Conservation (phyloP, 2,888 invertebrate genomes). For the Galerucella pusilla region DNA sequence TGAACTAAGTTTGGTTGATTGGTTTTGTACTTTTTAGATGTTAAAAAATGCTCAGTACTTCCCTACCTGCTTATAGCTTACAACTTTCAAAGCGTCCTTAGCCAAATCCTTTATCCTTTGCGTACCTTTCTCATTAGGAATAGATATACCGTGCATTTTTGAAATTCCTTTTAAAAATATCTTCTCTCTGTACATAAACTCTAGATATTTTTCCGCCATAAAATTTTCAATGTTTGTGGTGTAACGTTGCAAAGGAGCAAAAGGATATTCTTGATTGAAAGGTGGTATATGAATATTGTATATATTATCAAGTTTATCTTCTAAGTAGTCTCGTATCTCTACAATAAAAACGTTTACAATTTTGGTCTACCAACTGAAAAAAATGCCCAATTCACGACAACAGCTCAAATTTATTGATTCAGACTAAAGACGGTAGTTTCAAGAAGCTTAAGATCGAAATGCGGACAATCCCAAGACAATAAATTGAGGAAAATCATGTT, state of each 20-base stretch:
- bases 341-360: background rate
- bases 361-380: too few relatives aligned
- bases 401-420: too few relatives aligned
- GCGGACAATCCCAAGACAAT: too few relatives aligned
- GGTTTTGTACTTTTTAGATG: background rate
- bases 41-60: background rate
- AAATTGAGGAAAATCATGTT: too few relatives aligned
- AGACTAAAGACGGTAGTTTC: too few relatives aligned
- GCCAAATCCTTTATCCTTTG: conserved; percentile 27
- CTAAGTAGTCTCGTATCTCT: conserved; percentile 56
- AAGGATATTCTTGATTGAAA: conserved; percentile 53
- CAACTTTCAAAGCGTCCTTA: conserved; percentile 18
- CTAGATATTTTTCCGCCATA: conserved; percentile 65
- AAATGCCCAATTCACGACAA: too few relatives aligned
- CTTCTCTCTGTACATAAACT: conserved; percentile 64
- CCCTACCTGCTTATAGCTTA: conserved; percentile 23
- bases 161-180: conserved; percentile 61
- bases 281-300: conserved; percentile 50
- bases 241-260: conserved; percentile 59
- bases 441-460: too few relatives aligned
- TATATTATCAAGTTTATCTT: conserved; percentile 29
- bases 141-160: conserved; percentile 55
- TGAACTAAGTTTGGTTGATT: too few relatives aligned
- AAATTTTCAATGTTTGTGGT: conserved; percentile 63
- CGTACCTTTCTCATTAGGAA: conserved; percentile 59